Percentiles rank a stretch among this genome's conserved stretches.
Evolutionary conservation across 2,113 vertebrate genomes (phyloP).

Genomic region (Pampusana beccarii): DNA sequence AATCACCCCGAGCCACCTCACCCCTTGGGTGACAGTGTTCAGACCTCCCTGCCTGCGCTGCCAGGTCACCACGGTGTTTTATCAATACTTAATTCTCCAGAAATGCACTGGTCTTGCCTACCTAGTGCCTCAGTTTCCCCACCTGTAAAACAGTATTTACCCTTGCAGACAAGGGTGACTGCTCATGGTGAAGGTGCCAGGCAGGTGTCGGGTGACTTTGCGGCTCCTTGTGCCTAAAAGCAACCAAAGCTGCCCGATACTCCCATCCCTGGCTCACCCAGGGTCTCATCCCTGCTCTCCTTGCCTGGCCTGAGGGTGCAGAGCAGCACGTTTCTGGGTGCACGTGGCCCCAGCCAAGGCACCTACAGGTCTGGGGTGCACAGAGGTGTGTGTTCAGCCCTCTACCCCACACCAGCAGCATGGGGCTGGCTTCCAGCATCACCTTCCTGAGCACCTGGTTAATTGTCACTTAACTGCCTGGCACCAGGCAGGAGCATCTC

Average conservation of each 20-base stretch:
- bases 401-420: not conserved
- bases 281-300: not conserved
- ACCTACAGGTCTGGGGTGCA: not conserved
- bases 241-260: not conserved
- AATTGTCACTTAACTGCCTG: not conserved
- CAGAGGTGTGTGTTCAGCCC: not conserved
- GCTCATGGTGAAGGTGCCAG: not conserved
- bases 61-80: not conserved
- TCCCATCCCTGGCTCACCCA: not conserved
- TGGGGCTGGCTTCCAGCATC: not conserved
- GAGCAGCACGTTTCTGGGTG: not conserved
- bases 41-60: not conserved
- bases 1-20: not conserved
- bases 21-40: fast-evolving
- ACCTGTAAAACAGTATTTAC: not conserved
- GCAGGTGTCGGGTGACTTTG: fast-evolving
- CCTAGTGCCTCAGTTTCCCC: constrained; percentile 7
- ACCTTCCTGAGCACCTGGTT: not conserved
- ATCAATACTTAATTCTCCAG: not conserved
- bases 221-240: not conserved
- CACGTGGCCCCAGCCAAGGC: not conserved
- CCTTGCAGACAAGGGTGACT: not conserved
- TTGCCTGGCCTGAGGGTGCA: fast-evolving
- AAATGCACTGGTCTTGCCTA: not conserved
- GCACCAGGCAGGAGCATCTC: not conserved